These are phyloP conservation scores for Cossypha dichroa DNA, from an alignment of 2,797 vertebrate genomes.

Conservation along the genomic window DNA sequence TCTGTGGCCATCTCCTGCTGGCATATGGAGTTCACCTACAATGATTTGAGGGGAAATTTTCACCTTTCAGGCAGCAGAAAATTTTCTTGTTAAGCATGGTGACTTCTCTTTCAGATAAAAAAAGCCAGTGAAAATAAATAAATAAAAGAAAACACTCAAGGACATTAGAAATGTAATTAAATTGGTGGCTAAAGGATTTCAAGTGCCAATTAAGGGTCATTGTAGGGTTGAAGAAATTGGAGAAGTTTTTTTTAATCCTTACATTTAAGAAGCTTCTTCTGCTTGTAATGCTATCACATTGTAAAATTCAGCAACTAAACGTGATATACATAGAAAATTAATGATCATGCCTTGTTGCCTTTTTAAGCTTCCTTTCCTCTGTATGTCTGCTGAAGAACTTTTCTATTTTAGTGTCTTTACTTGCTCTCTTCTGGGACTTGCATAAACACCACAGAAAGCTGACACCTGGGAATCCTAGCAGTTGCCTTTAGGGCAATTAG, in stretches of 20 bases:
- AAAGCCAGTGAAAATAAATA: neutral
- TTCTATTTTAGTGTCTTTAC: conserved; percentile 28
- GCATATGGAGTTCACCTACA: neutral
- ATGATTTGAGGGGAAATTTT: neutral
- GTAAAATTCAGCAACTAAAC: conserved; percentile 2
- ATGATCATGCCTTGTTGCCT: neutral
- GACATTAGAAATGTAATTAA: neutral
- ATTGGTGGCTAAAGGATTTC: neutral
- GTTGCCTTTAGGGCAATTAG: conserved; percentile 46
- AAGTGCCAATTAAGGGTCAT: neutral
- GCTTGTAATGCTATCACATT: neutral
- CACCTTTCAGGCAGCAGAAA: neutral
- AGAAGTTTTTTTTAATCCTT: neutral
- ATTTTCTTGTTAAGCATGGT: neutral
- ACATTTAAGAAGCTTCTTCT: conserved; percentile 13
- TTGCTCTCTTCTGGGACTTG: conserved; percentile 21
- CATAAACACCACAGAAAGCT: conserved; percentile 19
- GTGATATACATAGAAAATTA: conserved; percentile 31
- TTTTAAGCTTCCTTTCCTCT: conserved; percentile 12
- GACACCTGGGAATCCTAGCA: conserved; percentile 18
- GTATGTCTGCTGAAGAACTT: neutral
- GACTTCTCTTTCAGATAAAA: neutral
- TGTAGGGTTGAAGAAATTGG: neutral
- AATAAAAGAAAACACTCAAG: neutral
- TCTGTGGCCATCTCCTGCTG: neutral